phyloP scores from a whole-genome alignment of 2,113 vertebrate species.

The Genyomyrus donnyi region DNA sequence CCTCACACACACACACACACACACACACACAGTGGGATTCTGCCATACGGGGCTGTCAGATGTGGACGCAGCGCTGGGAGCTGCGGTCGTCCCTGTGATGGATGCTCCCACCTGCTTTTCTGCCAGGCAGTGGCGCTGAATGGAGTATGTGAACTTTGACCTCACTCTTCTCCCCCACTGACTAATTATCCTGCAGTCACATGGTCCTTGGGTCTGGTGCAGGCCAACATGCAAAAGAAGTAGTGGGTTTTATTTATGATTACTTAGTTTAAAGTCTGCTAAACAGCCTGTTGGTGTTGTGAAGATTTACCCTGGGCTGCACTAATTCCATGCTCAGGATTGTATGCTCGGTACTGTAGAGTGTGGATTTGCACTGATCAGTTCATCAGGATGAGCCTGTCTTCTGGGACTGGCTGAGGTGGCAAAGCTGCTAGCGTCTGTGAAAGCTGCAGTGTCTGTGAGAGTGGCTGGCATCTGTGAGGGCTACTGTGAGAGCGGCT shows the following conservation, averaged over 20 bases:
- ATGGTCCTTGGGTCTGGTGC: neutral
- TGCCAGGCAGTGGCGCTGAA: neutral
- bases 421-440: neutral
- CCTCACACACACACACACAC: too few relatives aligned
- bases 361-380: constrained; percentile 5
- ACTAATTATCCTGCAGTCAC: neutral
- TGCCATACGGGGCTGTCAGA: neutral
- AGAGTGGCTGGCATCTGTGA: neutral
- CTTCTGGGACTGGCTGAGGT: neutral
- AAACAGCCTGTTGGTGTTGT: neutral
- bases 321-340: neutral
- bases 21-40: neutral
- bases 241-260: neutral
- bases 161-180: neutral
- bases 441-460: constrained; percentile 5
- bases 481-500: neutral
- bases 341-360: neutral
- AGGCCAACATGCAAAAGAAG: neutral
- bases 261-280: neutral
- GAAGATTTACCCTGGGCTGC: neutral
- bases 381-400: constrained; percentile 30
- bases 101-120: constrained; percentile 1
- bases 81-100: neutral
- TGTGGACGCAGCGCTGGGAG: neutral
- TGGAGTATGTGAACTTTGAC: neutral